phyloP scores from a whole-genome alignment of 1,140 invertebrate species.

The Neodiprion fabricii region DNA sequence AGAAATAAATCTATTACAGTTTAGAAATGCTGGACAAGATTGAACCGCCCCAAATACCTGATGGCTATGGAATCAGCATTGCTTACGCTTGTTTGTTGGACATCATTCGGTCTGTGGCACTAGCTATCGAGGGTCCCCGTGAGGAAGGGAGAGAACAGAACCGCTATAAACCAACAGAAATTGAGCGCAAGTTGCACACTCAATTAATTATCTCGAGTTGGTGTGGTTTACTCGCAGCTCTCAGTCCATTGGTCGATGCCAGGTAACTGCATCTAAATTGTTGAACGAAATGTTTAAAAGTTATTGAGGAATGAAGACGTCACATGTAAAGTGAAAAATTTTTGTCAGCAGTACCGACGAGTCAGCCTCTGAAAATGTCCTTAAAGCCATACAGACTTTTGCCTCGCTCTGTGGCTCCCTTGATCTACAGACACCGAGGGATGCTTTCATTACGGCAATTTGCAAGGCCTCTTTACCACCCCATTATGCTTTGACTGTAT shows the following conservation, averaged over 20 bases:
- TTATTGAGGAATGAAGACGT: neutral
- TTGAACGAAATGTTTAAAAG: conserved; percentile 15
- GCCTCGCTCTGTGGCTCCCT: conserved; percentile 81
- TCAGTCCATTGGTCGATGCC: conserved; percentile 91
- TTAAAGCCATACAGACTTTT: conserved; percentile 90
- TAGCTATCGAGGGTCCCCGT: conserved; percentile 68
- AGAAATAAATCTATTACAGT: conserved; percentile 63
- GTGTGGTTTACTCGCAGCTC: conserved; percentile 90
- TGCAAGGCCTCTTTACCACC: conserved; percentile 95
- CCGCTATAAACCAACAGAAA: conserved; percentile 60
- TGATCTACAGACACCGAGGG: conserved; percentile 76
- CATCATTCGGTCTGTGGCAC: conserved; percentile 80
- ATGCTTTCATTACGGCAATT: conserved; percentile 92
- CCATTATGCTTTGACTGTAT: conserved; percentile 90
- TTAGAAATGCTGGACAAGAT: conserved; percentile 94
- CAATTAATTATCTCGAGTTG: conserved; percentile 94
- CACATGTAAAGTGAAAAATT: conserved; percentile 25
- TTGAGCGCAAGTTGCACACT: conserved; percentile 67
- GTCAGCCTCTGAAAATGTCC: conserved; percentile 83
- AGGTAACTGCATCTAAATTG: conserved; percentile 63
- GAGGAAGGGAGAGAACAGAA: conserved; percentile 51
- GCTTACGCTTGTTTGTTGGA: conserved; percentile 93
- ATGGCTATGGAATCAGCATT: conserved; percentile 95
- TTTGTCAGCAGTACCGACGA: conserved; percentile 82
- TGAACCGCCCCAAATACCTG: conserved; percentile 90